These are phyloP conservation scores for Centropus unirufus DNA, from an alignment of 2,113 vertebrate genomes.

Conservation along the genomic window DNA sequence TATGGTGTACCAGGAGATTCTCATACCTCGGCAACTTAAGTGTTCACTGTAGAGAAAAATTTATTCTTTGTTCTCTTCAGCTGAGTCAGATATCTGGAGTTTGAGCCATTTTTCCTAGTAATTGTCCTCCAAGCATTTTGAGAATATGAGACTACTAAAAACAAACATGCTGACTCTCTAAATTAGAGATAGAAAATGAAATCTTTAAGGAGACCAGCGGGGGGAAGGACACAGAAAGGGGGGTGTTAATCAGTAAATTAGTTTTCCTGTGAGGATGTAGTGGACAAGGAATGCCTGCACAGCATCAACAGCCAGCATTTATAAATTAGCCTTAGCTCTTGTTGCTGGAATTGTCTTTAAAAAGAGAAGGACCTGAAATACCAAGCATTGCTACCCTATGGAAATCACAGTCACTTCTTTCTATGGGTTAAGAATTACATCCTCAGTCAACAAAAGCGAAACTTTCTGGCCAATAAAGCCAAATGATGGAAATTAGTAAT, in stretches of 20 bases:
- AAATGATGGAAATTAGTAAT: not conserved
- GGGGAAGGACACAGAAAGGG: fast-evolving
- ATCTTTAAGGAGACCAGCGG: not conserved
- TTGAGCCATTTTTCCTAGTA: not conserved
- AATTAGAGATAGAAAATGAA: not conserved
- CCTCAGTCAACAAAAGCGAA: not conserved
- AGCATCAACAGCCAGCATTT: not conserved
- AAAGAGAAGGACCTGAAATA: not conserved
- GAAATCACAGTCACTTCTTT: not conserved
- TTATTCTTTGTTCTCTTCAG: not conserved
- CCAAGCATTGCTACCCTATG: fast-evolving
- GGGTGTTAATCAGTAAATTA: not conserved
- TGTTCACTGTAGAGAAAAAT: not conserved
- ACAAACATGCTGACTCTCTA: not conserved
- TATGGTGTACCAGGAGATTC: not conserved
- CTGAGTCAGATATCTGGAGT: not conserved
- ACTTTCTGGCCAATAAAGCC: not conserved
- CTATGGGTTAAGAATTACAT: not conserved
- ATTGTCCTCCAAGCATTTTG: not conserved
- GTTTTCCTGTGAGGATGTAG: not conserved
- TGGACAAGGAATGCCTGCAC: not conserved
- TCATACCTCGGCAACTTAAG: not conserved
- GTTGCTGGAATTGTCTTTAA: not conserved
- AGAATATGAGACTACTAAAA: not conserved
- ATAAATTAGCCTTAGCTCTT: not conserved